phyloP scores from a whole-genome alignment of 2,113 vertebrate species.

The Saimiri boliviensis region DNA sequence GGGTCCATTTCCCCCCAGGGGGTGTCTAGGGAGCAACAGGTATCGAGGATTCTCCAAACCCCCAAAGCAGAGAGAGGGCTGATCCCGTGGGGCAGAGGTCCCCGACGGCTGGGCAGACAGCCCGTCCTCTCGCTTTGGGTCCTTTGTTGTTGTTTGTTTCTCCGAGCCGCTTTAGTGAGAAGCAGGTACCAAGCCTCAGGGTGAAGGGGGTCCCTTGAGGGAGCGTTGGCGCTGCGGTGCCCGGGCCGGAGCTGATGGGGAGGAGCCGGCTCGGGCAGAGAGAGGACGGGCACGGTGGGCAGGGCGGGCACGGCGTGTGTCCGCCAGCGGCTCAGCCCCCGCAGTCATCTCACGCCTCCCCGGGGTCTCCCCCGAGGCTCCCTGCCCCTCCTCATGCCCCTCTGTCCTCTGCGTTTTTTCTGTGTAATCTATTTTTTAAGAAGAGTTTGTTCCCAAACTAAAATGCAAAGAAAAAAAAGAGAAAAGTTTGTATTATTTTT shows the following conservation, averaged over 20 bases:
- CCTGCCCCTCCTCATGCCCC: slow-evolving; percentile 65
- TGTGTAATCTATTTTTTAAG: slow-evolving; percentile 89
- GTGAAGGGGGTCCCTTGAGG: neutral
- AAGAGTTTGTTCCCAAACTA: slow-evolving; percentile 82
- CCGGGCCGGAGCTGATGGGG: neutral
- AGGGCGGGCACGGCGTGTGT: neutral
- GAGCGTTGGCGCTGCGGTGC: neutral
- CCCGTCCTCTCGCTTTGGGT: neutral
- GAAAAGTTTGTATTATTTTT: slow-evolving; percentile 90
- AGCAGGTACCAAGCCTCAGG: slow-evolving; percentile 68
- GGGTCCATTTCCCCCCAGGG: neutral
- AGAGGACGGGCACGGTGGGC: neutral
- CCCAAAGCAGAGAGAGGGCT: neutral
- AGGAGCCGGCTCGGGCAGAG: neutral
- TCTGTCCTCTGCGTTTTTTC: slow-evolving; percentile 85
- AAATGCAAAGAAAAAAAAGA: slow-evolving; percentile 1
- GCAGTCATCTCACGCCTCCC: slow-evolving; percentile 16
- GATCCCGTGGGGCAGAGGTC: neutral
- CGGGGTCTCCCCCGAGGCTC: neutral
- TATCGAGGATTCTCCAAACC: neutral
- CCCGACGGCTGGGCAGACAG: neutral
- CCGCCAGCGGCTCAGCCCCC: slow-evolving; percentile 33
- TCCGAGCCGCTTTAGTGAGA: slow-evolving; percentile 69
- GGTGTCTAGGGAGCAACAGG: neutral
- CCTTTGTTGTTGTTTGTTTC: slow-evolving; percentile 31